Base-by-base conservation (phyloP, 2,113 vertebrate genomes). In the Blennius ocellaris region DNA sequence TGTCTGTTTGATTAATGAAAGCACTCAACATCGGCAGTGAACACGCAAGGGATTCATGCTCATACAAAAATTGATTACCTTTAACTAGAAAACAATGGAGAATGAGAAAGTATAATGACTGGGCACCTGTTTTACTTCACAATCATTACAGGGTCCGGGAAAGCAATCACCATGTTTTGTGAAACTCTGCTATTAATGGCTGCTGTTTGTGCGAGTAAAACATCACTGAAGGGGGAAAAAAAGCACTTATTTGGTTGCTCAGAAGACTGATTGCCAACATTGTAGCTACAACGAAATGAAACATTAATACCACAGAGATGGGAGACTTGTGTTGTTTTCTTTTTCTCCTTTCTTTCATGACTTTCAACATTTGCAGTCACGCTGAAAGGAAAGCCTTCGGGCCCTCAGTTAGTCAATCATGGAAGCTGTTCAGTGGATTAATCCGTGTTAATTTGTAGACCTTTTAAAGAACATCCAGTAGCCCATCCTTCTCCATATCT, bases 61-160 rank as follows among this genome's bases (percentile, higher is more conserved):
- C 79, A 83, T 74, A 69, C 72, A 72, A 66, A 91, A 84, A 90
- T 87, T 80, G 85, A 93, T 93, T 89, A 92, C 82, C 80, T 90
- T 87, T 88, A 91, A 93, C 81, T 83, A 76, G 85, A 89, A 87
- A 89, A 86, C 87, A 82, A 92, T 87, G 81, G 70, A 66, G 77
- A 83, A 77, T 68, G 74, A 75, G 72, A 59, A 84, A 78, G 47
- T 63, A 59, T 81, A 83, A 90, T 87, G 83, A 89, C 75, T 78
- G 73, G 82, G 78, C 64, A 85, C 82, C 84, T 89, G 85, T 70
- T 82, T 78, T 75, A 81, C 77, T 73, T 80, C 72, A 58, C 61
- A 11, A 76, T 83, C 86, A 84, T 87, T 91, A 90, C 49, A 50
- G 49, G 12, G 47, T 75, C 58, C 61, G 51, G 78, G 50, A 85